Conservation (phyloP, 1,140 invertebrate genomes). For the Drosophila dunni region DNA sequence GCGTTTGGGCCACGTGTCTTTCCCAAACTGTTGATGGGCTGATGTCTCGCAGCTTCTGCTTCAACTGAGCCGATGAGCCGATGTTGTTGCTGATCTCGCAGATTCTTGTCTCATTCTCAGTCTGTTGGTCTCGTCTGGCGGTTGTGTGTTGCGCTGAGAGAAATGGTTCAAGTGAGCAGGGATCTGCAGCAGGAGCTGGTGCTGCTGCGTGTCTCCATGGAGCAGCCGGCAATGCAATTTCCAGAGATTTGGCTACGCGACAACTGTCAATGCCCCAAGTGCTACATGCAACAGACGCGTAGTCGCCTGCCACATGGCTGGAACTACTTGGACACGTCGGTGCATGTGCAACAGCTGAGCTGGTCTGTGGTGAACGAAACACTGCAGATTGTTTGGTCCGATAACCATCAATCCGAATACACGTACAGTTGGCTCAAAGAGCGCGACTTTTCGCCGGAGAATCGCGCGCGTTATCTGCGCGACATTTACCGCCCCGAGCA, state of each 20-base stretch:
- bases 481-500: slow-evolving; percentile 85
- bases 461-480: slow-evolving; percentile 85
- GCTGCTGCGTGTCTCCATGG: slow-evolving; percentile 30
- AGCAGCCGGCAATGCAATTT: slow-evolving; percentile 84
- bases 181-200: slow-evolving; percentile 41
- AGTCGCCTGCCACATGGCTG: slow-evolving; percentile 85
- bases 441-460: slow-evolving; percentile 86
- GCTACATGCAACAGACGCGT: slow-evolving; percentile 87
- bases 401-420: slow-evolving; percentile 86
- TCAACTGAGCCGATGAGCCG: background rate
- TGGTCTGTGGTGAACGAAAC: slow-evolving; percentile 37
- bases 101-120: slow-evolving; percentile 13
- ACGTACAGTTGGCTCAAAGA: slow-evolving; percentile 86
- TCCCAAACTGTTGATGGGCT: slow-evolving; percentile 7
- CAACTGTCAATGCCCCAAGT: slow-evolving; percentile 88
- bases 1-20: slow-evolving; percentile 40
- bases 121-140: background rate
- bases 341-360: slow-evolving; percentile 52
- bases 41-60: slow-evolving; percentile 6
- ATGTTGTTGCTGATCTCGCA: background rate
- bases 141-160: slow-evolving; percentile 3
- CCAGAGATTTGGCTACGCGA: slow-evolving; percentile 89
- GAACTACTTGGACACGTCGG: slow-evolving; percentile 62
- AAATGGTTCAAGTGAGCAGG: slow-evolving; percentile 17
- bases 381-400: slow-evolving; percentile 85